Percentiles rank a stretch among this genome's conserved stretches.
Conservation (phyloP, 2,113 vertebrate species). For the Lynx canadensis region DNA sequence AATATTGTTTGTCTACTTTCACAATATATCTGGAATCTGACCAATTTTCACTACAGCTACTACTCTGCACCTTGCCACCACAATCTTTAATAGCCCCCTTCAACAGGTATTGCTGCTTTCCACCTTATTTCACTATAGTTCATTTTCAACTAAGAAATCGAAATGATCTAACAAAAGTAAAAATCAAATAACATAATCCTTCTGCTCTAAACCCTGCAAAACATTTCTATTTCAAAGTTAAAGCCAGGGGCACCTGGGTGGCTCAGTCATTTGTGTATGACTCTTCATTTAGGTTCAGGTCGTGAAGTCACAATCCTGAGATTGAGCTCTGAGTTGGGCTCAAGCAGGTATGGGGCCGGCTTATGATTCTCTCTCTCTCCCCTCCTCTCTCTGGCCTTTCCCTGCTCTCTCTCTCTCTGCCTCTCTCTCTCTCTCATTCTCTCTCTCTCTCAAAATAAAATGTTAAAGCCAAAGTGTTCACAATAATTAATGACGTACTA, state of each 20-base stretch:
- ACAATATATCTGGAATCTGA: background rate
- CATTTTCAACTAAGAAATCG: slow-evolving; percentile 16
- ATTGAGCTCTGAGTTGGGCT: too few species aligned
- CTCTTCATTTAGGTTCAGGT: too few species aligned
- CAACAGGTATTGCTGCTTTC: background rate
- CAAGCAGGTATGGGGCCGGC: too few species aligned
- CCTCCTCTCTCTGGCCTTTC: too few species aligned
- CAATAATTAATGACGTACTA: background rate
- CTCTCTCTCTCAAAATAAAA: too few species aligned
- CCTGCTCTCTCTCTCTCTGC: too few species aligned
- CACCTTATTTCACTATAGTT: background rate
- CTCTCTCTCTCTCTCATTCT: too few species aligned
- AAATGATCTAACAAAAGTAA: background rate
- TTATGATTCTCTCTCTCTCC: too few species aligned
- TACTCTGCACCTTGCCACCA: background rate
- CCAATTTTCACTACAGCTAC: background rate
- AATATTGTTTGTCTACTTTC: background rate
- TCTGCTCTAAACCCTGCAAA: background rate
- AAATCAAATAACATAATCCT: background rate
- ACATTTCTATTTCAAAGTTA: background rate
- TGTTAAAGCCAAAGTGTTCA: background rate
- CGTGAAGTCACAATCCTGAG: too few species aligned
- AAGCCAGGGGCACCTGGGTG: background rate
- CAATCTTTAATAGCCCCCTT: background rate
- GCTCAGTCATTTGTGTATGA: too few species aligned